Evolutionary conservation across 2,113 vertebrate species (phyloP).

Genomic region (Silurus glanis): DNA sequence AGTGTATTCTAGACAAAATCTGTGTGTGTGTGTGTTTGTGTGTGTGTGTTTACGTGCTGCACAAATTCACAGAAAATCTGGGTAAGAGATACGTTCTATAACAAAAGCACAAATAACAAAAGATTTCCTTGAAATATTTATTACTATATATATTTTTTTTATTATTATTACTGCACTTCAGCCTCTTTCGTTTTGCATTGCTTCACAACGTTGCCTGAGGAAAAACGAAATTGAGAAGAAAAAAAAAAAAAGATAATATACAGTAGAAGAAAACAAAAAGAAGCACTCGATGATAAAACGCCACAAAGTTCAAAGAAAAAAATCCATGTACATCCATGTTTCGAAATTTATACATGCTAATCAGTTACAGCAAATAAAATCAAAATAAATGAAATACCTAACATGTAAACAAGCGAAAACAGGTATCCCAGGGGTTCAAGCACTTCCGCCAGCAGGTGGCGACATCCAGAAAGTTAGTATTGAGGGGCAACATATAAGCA

Average conservation of each 20-base stretch:
- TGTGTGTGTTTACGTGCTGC: too few relatives aligned
- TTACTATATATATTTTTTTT: constrained; percentile 53
- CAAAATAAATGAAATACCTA: background rate
- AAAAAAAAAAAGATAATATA: constrained; percentile 26
- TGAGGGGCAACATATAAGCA: background rate
- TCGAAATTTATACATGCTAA: constrained; percentile 1
- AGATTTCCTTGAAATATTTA: constrained; percentile 2
- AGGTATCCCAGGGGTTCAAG: constrained; percentile 13
- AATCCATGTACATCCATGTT: background rate
- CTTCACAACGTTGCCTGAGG: constrained; percentile 61
- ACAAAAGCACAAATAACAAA: constrained; percentile 10
- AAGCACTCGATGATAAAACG: constrained; percentile 24
- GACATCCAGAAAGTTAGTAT: background rate
- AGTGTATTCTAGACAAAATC: too few relatives aligned
- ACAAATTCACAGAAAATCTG: background rate
- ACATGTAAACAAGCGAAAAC: constrained; percentile 43
- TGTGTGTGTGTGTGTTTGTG: background rate
- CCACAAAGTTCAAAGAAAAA: constrained; percentile 9
- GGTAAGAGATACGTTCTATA: background rate
- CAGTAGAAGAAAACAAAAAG: constrained; percentile 41
- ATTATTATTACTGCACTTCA: constrained; percentile 64
- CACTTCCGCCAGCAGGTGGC: constrained; percentile 29
- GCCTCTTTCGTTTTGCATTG: constrained; percentile 58
- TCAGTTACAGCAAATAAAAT: background rate
- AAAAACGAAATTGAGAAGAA: constrained; percentile 38